Base-by-base conservation (phyloP, 2,797 vertebrate genomes). In the Yasuhikotakia modesta region DNA sequence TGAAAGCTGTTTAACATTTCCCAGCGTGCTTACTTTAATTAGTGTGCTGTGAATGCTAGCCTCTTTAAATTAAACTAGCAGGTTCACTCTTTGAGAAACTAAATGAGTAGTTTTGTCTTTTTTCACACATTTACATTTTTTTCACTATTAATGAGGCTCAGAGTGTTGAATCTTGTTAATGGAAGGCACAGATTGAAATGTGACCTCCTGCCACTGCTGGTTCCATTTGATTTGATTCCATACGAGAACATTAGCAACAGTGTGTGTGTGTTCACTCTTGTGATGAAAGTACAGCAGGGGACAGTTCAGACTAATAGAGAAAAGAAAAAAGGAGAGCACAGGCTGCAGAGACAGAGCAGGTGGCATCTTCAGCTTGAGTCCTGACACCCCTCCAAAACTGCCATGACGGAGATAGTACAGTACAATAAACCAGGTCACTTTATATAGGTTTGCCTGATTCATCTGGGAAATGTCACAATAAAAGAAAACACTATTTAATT, bases 321-420 rank as follows among this genome's bases (percentile, higher is more conserved):
- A 58, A 69, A 32, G n/a, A 80, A 71, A 80, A 71, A 83, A 79
- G 55, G 22, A 2, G 65, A 66, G 39, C 22, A 21, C 32, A 12
- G 70, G 64, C 24, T 46, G 32, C 12, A 53, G 66, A 76, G 79
- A 39, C 61, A 1, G 5, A 84, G 78, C 86, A 86, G 85, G 86
- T 85, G 85, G 85, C 0, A 43, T 82, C 69, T 87, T 70, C 79
- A 61, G 70, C 67, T 81, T 79, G 80, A 64, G 61, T 73, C 69
- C 39, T 61, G 16, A 67, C 35, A 35, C 6, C 13, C 43, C 80
- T 78, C 69, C 70, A 27, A 61, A 39, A 66, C 70, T 67, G 78
- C 61, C n/a, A n/a, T n/a, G n/a, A n/a, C n/a, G n/a, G n/a, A n/a
- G n/a, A n/a, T n/a, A n/a, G n/a, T n/a, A n/a, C n/a, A n/a, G n/a